Base-by-base conservation (phyloP, 2,797 vertebrate species). In the Enteromius afrohamiltoni region DNA sequence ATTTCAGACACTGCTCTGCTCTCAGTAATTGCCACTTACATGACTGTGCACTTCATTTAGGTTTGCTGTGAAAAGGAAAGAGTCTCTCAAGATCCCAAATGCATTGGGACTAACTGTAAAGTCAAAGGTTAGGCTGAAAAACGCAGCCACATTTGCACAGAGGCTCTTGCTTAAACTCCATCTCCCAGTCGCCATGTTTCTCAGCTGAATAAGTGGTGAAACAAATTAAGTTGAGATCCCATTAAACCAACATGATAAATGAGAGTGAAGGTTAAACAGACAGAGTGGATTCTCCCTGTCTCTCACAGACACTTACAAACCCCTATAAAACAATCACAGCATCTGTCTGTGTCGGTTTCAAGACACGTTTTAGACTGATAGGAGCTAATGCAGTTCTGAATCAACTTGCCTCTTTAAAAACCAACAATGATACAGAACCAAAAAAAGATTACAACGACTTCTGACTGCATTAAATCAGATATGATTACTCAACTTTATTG, bases 21-120 rank as follows among this genome's bases (percentile, higher is more conserved):
- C 40, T 62, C 68, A 71, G 37, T 73, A 73, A 69, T 45, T 73
- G 37, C 26, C 68, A 62, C 53, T 81, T 62, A 23, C 26, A n/a
- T 80, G 67, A 60, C 51, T 60, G 17, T 81, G 79, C 79, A 73
- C 68, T 47, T 81, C 13, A 70, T 81, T 31, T 71, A 73, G 26
- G 68, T 71, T 64, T 58, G 16, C 40, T 34, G 19, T 81, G 40
- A 80, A 80, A 80, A 78, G 6, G 11, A 80, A 69, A 69, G 51
- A 21, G 37, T 70, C 53, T 73, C 51, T 58, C 69, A 60, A 58
- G 37, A 60, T 71, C 51, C 11, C 49, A 51, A 58, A 58, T 70
- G 47, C 7, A 16, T 29, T 60, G 51, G 51, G 23, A 70, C 37
- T 58, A 29, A 29, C 3, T 45, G 79, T 60, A 60, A 60, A 71